Evolutionary conservation across 2,888 invertebrate species (phyloP).

Genomic region (Acanthococcus lagerstroemiae): DNA sequence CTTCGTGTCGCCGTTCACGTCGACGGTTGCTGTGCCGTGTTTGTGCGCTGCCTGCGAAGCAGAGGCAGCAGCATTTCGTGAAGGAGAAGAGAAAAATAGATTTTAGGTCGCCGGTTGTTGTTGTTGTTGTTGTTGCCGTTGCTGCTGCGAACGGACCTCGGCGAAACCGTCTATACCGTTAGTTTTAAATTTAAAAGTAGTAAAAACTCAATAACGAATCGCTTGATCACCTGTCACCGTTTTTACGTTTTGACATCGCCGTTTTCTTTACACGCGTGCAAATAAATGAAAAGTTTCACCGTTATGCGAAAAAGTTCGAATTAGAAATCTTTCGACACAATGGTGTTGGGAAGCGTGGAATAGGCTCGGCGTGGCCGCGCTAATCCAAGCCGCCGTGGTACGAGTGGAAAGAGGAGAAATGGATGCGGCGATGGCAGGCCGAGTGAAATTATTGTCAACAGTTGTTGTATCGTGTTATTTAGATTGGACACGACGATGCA

Average conservation of each 20-base stretch:
- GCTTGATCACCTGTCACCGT: background rate
- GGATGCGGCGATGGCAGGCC: no score
- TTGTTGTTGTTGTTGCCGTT: no score
- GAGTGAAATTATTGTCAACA: no score
- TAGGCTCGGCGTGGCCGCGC: no score
- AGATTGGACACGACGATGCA: no score
- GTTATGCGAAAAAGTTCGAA: background rate
- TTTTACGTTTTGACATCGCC: background rate
- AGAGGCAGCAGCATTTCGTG: no score
- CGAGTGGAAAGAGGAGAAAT: no score
- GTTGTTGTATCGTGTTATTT: no score
- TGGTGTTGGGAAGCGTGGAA: no score
- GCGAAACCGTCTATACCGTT: constrained; percentile 24
- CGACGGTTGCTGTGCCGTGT: background rate
- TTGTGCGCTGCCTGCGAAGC: background rate
- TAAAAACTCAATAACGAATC: constrained; percentile 3
- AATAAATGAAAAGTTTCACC: background rate
- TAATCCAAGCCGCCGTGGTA: no score
- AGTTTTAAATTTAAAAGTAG: constrained; percentile 25
- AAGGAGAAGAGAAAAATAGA: constrained; percentile 15
- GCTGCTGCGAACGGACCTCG: background rate
- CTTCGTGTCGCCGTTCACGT: background rate
- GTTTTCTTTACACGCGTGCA: background rate
- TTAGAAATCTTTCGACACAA: no score
- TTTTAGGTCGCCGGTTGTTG: constrained; percentile 23